Conservation (phyloP, 2,113 vertebrate species). For the Sylvietta virens region DNA sequence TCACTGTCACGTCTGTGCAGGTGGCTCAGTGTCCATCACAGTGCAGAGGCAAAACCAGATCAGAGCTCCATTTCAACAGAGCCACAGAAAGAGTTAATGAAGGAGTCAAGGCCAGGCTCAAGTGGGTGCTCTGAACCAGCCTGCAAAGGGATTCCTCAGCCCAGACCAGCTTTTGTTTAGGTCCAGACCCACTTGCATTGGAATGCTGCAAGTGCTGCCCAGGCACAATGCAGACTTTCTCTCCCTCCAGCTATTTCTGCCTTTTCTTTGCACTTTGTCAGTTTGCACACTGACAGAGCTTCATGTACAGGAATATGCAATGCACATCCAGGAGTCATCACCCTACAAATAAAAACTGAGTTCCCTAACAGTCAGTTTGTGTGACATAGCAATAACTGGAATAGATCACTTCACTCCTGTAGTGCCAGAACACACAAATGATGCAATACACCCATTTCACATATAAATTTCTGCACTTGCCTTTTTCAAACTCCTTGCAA, state of each 20-base stretch:
- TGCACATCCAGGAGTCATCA: not conserved
- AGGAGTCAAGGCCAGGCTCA: not conserved
- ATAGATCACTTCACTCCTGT: not conserved
- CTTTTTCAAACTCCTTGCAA: not conserved
- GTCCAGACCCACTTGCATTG: not conserved
- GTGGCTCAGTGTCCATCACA: not conserved
- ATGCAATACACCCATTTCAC: not conserved
- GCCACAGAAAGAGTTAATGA: not conserved
- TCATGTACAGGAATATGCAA: not conserved
- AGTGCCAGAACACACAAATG: not conserved
- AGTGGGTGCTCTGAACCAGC: slow-evolving; percentile 19
- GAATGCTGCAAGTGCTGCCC: not conserved
- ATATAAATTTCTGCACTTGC: not conserved
- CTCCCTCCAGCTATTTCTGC: not conserved
- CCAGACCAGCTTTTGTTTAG: slow-evolving; percentile 24
- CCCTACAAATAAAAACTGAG: not conserved
- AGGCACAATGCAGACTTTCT: slow-evolving; percentile 28
- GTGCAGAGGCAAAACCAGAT: not conserved
- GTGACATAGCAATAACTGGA: not conserved
- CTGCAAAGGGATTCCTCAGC: slow-evolving; percentile 1
- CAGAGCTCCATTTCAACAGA: not conserved
- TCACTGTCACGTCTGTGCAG: not conserved
- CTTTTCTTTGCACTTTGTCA: not conserved
- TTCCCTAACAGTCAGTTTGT: not conserved
- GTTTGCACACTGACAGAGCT: not conserved